phyloP scores from a whole-genome alignment of 2,888 invertebrate genomes.

The Cosmia trapezina region DNA sequence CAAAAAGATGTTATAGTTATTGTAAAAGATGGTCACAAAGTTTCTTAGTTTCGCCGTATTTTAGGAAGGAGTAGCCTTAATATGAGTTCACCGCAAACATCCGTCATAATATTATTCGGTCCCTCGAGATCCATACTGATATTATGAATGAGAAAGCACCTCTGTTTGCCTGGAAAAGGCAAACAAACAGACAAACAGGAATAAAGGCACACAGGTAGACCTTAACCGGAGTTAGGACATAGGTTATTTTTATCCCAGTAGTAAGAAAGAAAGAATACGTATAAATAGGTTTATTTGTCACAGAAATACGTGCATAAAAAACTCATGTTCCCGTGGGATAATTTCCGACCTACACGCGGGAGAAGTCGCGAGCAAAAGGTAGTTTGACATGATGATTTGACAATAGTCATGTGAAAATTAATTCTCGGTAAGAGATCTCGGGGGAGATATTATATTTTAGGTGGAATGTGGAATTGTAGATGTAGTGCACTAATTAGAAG shows the following conservation, averaged over 20 bases:
- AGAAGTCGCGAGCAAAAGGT: not conserved
- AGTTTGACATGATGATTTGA: no score
- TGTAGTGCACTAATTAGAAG: not conserved
- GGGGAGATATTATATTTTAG: not conserved
- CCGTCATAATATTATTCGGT: conserved; percentile 1
- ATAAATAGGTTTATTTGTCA: no score
- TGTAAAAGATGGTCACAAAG: no score
- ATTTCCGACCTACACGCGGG: not conserved
- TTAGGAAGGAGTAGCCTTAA: no score
- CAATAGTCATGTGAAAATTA: conserved; percentile 9
- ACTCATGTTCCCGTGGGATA: no score
- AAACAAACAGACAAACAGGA: no score
- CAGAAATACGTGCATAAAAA: no score
- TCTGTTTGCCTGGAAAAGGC: not conserved
- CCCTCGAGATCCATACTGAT: not conserved
- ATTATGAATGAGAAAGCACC: not conserved
- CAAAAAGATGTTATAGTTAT: no score
- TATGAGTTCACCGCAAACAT: conserved; percentile 14
- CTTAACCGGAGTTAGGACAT: not conserved
- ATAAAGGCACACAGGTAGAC: not conserved
- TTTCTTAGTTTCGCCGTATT: no score
- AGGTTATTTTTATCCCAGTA: not conserved
- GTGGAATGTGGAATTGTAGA: not conserved
- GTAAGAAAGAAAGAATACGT: not conserved
- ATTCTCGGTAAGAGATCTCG: not conserved